Evolutionary conservation across 2,797 vertebrate genomes (phyloP), one percentile per base, ranked within the genome.

Genomic region (Epinephelus malabaricus): DNA sequence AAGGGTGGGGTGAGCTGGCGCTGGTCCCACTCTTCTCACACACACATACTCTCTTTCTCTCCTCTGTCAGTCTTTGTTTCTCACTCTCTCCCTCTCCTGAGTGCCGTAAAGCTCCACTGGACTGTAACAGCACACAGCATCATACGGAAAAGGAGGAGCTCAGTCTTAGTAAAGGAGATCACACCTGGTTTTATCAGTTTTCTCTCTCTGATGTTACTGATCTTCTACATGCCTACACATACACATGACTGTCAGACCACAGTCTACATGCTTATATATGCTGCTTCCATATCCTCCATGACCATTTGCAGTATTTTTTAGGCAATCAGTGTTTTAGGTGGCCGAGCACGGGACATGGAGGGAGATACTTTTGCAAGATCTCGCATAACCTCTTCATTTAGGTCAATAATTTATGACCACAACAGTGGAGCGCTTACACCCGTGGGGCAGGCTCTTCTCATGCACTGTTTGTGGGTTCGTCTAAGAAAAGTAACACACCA

Each of bases 1-100:
- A 87, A 90, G 93, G 93, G 93, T 94, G 94, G 95, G 93, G 94
- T 94, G 90, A 82, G 83, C 89, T 96, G 95, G 93, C 95, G 53
- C 76, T 55, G 58, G 86, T 87, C 95, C 93, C 83, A 86, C 87
- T 85, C 85, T 78, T 73, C 30, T 58, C 59, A 64, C 69, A 51
- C 50, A 65, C 69, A 73, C 34, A 51, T 59, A 50, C 21, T 66
- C 53, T 77, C 56, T 58, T 65, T 74, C 64, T 72, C 64, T 85
- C 70, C 59, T 65, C 50, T 70, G 21, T 78, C 47, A 51, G n/a
- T 77, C 66, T 86, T 15, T 80, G 59, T 83, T 74, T 83, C 58
- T 70, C 66, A 11, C 64, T 71, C 77, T 73, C 79, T 69, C 80
- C 70, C 66, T 71, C 73, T 87, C 68, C 63, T 65, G 69, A 80